Percentiles rank a stretch among this genome's conserved stretches.
These are phyloP conservation scores for Sarcophilus harrisii DNA, from an alignment of 2,797 vertebrate genomes.

Conservation along the genomic window DNA sequence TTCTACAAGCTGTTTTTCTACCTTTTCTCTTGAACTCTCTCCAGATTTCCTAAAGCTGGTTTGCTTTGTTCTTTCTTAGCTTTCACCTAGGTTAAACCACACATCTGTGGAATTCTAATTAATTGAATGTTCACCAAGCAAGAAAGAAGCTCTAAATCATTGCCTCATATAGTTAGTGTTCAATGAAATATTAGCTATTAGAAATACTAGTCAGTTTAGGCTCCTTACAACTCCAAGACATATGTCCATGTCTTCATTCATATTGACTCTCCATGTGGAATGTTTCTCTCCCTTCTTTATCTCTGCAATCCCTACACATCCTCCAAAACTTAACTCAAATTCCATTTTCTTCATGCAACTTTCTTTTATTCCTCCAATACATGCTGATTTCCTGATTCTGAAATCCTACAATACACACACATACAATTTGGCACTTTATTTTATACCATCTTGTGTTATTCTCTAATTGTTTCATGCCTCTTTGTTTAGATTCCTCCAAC, in stretches of 20 bases:
- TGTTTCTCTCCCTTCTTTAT: background rate
- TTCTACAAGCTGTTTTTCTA: background rate
- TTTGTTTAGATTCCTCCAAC: background rate
- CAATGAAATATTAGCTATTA: background rate
- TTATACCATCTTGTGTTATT: background rate
- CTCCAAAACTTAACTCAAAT: background rate
- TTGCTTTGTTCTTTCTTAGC: background rate
- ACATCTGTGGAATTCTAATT: background rate
- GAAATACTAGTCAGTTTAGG: background rate
- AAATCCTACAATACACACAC: background rate
- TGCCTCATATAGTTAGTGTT: background rate
- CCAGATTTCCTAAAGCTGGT: background rate
- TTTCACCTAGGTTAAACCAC: background rate
- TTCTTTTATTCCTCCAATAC: background rate
- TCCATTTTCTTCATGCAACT: background rate
- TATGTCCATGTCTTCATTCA: background rate
- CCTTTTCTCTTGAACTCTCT: background rate
- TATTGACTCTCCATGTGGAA: background rate
- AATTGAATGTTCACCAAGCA: background rate
- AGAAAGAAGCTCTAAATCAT: background rate
- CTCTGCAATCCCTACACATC: background rate
- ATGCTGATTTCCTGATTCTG: background rate
- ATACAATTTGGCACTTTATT: background rate
- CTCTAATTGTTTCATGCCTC: background rate
- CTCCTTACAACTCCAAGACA: background rate